Evolutionary conservation across 2,797 vertebrate species (phyloP).

Genomic region (Myotis vivesi): DNA sequence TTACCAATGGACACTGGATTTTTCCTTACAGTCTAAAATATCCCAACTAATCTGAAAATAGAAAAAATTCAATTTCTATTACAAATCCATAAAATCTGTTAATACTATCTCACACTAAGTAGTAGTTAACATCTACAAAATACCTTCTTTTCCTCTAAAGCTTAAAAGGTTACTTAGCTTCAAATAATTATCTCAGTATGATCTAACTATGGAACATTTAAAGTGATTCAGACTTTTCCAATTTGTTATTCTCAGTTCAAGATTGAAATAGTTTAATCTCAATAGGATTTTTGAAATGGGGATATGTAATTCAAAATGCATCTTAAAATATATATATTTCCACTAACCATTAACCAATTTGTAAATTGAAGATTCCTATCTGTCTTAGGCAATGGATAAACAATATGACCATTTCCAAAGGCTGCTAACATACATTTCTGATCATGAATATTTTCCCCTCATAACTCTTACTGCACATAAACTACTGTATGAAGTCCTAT

Average conservation of each 20-base stretch:
- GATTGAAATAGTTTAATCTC: neutral
- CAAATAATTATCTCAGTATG: neutral
- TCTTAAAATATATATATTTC: neutral
- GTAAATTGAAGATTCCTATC: neutral
- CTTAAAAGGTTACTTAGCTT: neutral
- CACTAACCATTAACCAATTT: neutral
- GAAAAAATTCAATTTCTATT: neutral
- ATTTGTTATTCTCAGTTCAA: neutral
- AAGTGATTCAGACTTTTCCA: neutral
- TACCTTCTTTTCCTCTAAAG: neutral
- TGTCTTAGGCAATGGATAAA: neutral
- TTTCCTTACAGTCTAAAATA: neutral
- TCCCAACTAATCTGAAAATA: neutral
- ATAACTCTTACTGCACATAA: neutral
- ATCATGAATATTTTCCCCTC: neutral
- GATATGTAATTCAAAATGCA: neutral
- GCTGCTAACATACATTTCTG: neutral
- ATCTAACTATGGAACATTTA: neutral
- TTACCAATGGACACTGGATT: neutral
- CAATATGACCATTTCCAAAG: neutral
- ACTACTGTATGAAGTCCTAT: neutral
- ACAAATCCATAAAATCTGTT: neutral
- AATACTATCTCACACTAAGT: neutral
- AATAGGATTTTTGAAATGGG: neutral
- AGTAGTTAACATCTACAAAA: neutral